Evolutionary conservation across 1,140 invertebrate genomes (phyloP).

Genomic region (Drosophila rufa): DNA sequence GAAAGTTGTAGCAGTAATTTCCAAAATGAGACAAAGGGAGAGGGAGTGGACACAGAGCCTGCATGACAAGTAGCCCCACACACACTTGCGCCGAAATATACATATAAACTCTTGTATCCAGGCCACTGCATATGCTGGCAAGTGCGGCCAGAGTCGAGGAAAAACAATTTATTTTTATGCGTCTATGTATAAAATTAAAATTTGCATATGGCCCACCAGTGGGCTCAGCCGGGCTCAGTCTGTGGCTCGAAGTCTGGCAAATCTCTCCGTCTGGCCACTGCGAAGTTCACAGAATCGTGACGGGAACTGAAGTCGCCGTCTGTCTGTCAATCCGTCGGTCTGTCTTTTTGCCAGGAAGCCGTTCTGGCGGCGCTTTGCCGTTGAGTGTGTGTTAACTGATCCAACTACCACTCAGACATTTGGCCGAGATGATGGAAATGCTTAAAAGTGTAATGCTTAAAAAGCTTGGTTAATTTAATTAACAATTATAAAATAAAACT

Average conservation of each 20-base stretch:
- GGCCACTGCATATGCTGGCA: slow-evolving; percentile 66
- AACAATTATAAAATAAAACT: not conserved
- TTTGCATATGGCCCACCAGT: slow-evolving; percentile 68
- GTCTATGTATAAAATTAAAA: slow-evolving; percentile 81
- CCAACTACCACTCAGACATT: slow-evolving; percentile 14
- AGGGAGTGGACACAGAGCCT: slow-evolving; percentile 52
- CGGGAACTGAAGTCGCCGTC: slow-evolving; percentile 42
- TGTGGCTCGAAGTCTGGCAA: slow-evolving; percentile 20
- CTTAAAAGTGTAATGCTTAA: not conserved
- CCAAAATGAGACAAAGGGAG: slow-evolving; percentile 40
- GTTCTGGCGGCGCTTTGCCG: slow-evolving; percentile 26
- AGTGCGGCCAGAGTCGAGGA: slow-evolving; percentile 64
- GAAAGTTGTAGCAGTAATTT: slow-evolving; percentile 47
- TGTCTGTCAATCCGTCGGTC: slow-evolving; percentile 22
- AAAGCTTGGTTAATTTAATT: not conserved
- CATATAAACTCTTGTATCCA: slow-evolving; percentile 4
- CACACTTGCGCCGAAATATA: not conserved
- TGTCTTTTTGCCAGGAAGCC: slow-evolving; percentile 25
- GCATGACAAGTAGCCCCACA: slow-evolving; percentile 56
- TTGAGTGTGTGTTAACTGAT: slow-evolving; percentile 58
- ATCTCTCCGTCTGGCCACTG: slow-evolving; percentile 34
- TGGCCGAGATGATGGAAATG: not conserved
- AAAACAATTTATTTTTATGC: slow-evolving; percentile 81
- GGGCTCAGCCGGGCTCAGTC: slow-evolving; percentile 24
- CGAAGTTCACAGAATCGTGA: slow-evolving; percentile 43